Evolutionary conservation across 2,797 vertebrate species (phyloP).

Genomic region (Dipus sagitta): DNA sequence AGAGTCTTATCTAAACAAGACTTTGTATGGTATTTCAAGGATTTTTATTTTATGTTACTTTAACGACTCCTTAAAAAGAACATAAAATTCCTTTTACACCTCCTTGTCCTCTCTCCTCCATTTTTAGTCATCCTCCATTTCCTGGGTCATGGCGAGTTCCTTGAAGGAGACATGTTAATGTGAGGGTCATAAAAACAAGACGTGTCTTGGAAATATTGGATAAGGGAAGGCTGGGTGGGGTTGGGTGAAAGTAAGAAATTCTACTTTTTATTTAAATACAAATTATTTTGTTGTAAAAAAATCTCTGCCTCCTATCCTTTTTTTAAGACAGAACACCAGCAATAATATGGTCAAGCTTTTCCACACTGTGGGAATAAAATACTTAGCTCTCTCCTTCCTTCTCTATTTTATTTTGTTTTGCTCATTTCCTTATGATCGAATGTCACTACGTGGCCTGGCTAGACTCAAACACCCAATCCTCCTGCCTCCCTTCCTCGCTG

Average conservation of each 20-base stretch:
- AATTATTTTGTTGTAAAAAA: slow-evolving; percentile 27
- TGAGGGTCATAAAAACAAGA: slow-evolving; percentile 82
- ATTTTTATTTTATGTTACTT: slow-evolving; percentile 76
- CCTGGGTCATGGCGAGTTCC: slow-evolving; percentile 84
- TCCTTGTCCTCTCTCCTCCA: slow-evolving; percentile 76
- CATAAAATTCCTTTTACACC: slow-evolving; percentile 87
- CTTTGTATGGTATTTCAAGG: slow-evolving; percentile 70
- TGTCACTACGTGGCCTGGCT: neutral
- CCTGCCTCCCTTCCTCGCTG: neutral
- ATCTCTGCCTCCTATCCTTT: neutral
- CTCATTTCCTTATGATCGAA: neutral
- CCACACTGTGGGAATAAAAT: neutral
- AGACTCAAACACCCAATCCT: too few relatives aligned
- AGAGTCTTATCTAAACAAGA: slow-evolving; percentile 69
- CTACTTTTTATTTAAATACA: slow-evolving; percentile 48
- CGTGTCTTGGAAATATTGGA: slow-evolving; percentile 77
- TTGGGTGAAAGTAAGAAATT: slow-evolving; percentile 36
- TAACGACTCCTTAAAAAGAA: slow-evolving; percentile 84
- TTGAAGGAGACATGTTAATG: slow-evolving; percentile 83
- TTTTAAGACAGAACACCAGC: slow-evolving; percentile 20
- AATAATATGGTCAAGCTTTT: neutral
- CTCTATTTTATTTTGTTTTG: neutral
- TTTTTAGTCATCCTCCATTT: slow-evolving; percentile 82
- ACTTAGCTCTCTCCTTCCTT: neutral
- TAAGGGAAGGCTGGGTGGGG: neutral